Conservation (phyloP, 2,113 vertebrate species). For the Carlito syrichta region DNA sequence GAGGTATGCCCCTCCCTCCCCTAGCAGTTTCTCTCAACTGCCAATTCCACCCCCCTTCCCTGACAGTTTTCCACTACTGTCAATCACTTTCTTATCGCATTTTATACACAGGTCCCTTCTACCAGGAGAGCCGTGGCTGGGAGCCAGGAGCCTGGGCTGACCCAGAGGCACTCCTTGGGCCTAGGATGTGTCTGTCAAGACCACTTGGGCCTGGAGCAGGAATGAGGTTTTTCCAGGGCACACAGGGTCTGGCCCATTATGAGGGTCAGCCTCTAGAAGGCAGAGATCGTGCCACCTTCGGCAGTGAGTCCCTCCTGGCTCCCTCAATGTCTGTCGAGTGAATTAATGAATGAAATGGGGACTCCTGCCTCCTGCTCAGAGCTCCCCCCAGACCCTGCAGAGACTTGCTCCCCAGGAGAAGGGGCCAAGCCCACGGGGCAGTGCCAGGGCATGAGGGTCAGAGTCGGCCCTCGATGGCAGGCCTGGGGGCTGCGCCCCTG, state of each 20-base stretch:
- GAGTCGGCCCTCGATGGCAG: background rate
- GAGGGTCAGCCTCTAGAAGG: rapidly evolving
- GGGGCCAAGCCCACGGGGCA: background rate
- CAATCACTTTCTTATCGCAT: too few relatives aligned
- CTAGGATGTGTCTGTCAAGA: background rate
- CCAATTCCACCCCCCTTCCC: too few relatives aligned
- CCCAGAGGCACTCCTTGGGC: rapidly evolving
- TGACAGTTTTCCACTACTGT: too few relatives aligned
- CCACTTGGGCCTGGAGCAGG: background rate
- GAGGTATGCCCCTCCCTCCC: too few relatives aligned
- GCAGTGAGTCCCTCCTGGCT: too few relatives aligned
- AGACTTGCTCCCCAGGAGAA: background rate
- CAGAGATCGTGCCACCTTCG: background rate
- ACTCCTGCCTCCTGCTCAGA: background rate
- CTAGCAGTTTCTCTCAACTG: too few relatives aligned
- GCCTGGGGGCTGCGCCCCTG: background rate
- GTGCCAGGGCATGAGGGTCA: rapidly evolving
- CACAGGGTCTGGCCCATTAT: rapidly evolving
- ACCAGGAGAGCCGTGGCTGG: background rate
- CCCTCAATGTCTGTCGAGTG: background rate
- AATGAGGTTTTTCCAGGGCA: background rate
- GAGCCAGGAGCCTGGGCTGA: background rate
- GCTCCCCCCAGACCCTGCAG: rapidly evolving
- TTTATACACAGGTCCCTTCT: rapidly evolving
- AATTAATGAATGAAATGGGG: background rate